Percentiles rank a stretch among this genome's conserved stretches.
These are phyloP conservation scores for Nyctibius grandis DNA, from an alignment of 2,797 vertebrate genomes.

Conservation along the genomic window DNA sequence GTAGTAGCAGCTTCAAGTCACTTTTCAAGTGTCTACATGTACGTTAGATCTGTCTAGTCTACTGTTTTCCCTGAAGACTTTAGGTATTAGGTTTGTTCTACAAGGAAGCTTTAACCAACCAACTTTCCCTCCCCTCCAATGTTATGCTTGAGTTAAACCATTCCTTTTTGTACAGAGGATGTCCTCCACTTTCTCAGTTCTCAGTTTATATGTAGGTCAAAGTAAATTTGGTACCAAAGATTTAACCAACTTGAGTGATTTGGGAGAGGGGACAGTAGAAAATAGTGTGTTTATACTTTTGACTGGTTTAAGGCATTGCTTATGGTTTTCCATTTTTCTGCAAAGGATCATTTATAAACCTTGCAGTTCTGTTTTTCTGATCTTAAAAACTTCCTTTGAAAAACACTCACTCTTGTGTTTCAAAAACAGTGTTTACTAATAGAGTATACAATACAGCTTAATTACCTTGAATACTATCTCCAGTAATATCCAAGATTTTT, in stretches of 20 bases:
- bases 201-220: background rate
- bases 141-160: background rate
- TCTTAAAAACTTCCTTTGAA: background rate
- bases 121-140: background rate
- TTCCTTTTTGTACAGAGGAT: background rate
- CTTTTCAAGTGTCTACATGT: background rate
- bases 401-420: background rate
- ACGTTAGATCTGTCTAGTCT: background rate
- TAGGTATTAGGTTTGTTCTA: background rate
- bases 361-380: background rate
- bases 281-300: background rate
- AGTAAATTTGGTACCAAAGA: background rate
- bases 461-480: background rate
- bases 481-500: background rate
- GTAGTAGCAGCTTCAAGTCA: background rate
- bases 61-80: background rate
- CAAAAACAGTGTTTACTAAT: background rate
- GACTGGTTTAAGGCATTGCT: background rate
- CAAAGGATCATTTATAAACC: background rate
- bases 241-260: background rate
- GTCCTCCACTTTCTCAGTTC: background rate
- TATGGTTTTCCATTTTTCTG: background rate
- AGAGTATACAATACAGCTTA: background rate
- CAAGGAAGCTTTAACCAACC: background rate
- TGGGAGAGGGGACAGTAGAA: background rate